A percentile compares a stretch with the other conserved stretches of the same genome.
phyloP scores from a whole-genome alignment of 1,140 invertebrate genomes.

The Sesamia nonagrioides region DNA sequence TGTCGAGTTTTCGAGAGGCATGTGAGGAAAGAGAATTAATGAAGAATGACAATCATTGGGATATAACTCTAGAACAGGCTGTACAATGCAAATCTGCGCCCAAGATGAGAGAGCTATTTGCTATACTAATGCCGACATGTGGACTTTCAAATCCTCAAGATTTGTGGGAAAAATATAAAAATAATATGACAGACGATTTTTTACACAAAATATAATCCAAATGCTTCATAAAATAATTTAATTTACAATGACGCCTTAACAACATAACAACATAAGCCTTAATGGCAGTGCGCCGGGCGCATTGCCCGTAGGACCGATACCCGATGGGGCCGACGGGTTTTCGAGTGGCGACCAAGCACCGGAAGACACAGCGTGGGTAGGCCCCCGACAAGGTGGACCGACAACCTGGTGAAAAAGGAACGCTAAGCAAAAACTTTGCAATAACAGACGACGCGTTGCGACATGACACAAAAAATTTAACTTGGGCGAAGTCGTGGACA shows the following conservation, averaged over 20 bases:
- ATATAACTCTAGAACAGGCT: conserved; percentile 53
- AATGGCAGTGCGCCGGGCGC: too few species aligned
- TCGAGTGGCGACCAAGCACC: too few species aligned
- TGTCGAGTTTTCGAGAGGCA: background rate
- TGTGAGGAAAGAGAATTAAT: background rate
- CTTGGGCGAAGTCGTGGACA: too few species aligned
- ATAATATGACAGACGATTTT: conserved; percentile 38
- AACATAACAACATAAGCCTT: too few species aligned
- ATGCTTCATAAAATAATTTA: background rate
- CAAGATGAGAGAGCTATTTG: conserved; percentile 59
- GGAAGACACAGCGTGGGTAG: too few species aligned
- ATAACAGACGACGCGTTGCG: too few species aligned
- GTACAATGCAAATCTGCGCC: conserved; percentile 48
- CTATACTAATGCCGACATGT: conserved; percentile 59
- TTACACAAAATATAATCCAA: background rate
- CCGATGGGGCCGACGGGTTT: too few species aligned
- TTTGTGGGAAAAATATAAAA: conserved; percentile 60
- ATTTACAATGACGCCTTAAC: background rate
- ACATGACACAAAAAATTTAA: too few species aligned
- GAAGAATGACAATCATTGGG: background rate
- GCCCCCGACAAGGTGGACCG: too few species aligned
- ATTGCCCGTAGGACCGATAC: too few species aligned
- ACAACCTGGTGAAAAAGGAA: too few species aligned
- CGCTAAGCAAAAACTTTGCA: too few species aligned
- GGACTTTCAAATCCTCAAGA: conserved; percentile 57